Base-by-base conservation (phyloP, 2,113 vertebrate genomes). In the Festucalex cinctus region DNA sequence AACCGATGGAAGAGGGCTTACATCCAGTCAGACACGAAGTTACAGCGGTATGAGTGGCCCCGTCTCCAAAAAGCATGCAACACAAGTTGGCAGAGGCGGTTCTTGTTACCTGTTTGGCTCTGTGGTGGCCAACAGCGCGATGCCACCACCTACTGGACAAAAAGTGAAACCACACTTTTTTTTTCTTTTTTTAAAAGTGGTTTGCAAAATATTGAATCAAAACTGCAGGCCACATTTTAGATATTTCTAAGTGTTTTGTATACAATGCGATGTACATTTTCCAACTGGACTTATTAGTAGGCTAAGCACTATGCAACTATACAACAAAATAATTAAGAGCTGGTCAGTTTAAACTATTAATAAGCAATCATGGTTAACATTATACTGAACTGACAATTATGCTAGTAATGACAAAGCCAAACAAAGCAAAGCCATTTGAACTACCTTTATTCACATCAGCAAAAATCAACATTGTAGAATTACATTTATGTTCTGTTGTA, bases 71-170 rank as follows among this genome's bases (percentile, higher is more conserved):
- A 63, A 56, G 78, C 72, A 76, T 77, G 79, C 71, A 69, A 76
- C 64, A 70, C 59, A 51, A 85, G 56, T 79, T 26, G 20, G 75
- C 73, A 65, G 84, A 87, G 88, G 88, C 82, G 86, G 86, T 63
- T 19, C 37, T 6, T 16, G 61, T 69, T 80, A 89, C 86, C 85
- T 86, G 86, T 58, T 10, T 73, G 3, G 20, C 2, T 20, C 0
- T n/a, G n/a, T 0, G 26, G 56, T 6, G n/a, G 44, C 20, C 8
- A 0, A 43, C 39, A 20, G 70, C 1, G 37, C 0, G 37, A 46
- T 20, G 56, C 61, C 84, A 80, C 73, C 86, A 83, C 69, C 89
- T 85, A 22, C 65, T 32, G 89, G 85, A 10, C 4, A 32, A 44
- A 1, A 24, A 16, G 3, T 62, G 37, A 7, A 62, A 16, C 22